Conservation (phyloP, 2,113 vertebrate genomes). For the Corythoichthys intestinalis region DNA sequence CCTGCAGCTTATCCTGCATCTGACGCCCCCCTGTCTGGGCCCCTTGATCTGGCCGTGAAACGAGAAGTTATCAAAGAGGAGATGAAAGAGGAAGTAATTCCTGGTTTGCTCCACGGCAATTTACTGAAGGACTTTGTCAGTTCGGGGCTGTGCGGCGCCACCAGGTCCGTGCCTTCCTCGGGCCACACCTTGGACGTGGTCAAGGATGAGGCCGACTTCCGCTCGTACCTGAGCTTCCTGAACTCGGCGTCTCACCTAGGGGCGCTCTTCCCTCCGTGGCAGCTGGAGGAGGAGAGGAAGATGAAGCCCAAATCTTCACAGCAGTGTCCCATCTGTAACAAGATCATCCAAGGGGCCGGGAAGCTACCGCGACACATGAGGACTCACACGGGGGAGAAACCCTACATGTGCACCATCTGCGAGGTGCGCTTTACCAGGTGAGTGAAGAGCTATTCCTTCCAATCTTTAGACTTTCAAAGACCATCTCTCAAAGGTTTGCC, state of each 20-base stretch:
- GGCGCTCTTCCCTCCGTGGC: slow-evolving; percentile 90
- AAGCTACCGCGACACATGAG: slow-evolving; percentile 97
- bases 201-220: slow-evolving; percentile 89
- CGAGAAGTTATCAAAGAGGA: slow-evolving; percentile 93
- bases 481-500: background rate
- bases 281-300: slow-evolving; percentile 93
- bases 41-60: slow-evolving; percentile 89
- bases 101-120: slow-evolving; percentile 79
- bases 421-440: slow-evolving; percentile 98
- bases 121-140: slow-evolving; percentile 87
- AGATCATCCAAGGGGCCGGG: slow-evolving; percentile 96
- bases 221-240: slow-evolving; percentile 90
- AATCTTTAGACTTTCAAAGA: background rate
- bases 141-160: slow-evolving; percentile 44
- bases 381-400: slow-evolving; percentile 96
- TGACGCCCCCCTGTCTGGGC: slow-evolving; percentile 73
- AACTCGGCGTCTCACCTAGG: slow-evolving; percentile 87
- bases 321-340: slow-evolving; percentile 98
- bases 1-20: slow-evolving; percentile 70
- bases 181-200: slow-evolving; percentile 78
- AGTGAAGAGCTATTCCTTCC: slow-evolving; percentile 25
- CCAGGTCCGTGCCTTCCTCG: slow-evolving; percentile 61
- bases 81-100: slow-evolving; percentile 84
- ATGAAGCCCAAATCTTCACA: slow-evolving; percentile 97
- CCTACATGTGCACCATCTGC: slow-evolving; percentile 98